Conservation (phyloP, 2,797 vertebrate genomes). For the Hirundo rustica region DNA sequence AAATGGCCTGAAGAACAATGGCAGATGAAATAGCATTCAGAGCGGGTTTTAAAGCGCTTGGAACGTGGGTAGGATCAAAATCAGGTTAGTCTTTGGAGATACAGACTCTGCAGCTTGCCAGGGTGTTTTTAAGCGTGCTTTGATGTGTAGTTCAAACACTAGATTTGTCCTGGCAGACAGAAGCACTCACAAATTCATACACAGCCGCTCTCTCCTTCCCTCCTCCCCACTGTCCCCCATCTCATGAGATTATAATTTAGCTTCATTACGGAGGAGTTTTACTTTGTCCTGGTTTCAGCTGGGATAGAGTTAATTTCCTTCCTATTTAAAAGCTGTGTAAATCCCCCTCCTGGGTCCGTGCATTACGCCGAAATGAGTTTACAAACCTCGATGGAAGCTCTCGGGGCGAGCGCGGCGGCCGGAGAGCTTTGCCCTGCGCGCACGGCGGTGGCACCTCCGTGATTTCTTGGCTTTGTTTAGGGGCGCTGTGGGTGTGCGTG, state of each 20-base stretch:
- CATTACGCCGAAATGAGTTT: constrained; percentile 42
- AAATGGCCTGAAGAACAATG: constrained; percentile 67
- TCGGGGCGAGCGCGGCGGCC: fast-evolving
- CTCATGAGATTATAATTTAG: constrained; percentile 65
- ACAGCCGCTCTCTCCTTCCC: constrained; percentile 18
- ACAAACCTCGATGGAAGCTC: background rate
- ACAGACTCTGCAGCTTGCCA: constrained; percentile 59
- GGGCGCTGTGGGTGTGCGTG: constrained; percentile 97
- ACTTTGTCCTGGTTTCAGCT: constrained; percentile 19
- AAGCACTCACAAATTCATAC: constrained; percentile 46
- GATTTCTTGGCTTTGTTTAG: constrained; percentile 76
- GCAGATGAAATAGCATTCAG: constrained; percentile 60
- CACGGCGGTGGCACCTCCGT: background rate
- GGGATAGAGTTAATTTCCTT: constrained; percentile 9
- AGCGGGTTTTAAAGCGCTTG: constrained; percentile 33
- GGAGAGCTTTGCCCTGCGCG: background rate
- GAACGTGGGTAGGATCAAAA: constrained; percentile 64
- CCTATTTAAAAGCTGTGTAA: constrained; percentile 45
- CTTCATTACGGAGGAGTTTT: constrained; percentile 56
- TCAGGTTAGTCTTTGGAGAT: constrained; percentile 64
- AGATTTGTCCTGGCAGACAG: constrained; percentile 67
- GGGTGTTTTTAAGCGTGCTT: constrained; percentile 64
- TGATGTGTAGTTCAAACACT: constrained; percentile 67
- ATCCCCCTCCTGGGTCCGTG: constrained; percentile 4
- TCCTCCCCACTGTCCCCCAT: constrained; percentile 48